Evolutionary conservation across 2,113 vertebrate genomes (phyloP).

Genomic region (Pagrus major): DNA sequence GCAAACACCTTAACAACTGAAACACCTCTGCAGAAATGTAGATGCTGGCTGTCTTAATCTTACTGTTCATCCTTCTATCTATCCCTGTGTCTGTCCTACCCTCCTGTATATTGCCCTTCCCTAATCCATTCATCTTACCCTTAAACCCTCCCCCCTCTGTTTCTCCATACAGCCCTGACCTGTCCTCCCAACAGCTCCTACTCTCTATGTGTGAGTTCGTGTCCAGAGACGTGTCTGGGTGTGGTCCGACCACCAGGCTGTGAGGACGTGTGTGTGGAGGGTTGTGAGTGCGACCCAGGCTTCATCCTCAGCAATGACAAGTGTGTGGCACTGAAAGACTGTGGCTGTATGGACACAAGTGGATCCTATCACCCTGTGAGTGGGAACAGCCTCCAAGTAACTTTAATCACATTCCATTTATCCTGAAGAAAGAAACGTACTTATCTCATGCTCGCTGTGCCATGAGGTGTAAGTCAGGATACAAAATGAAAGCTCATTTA

Average conservation of each 20-base stretch:
- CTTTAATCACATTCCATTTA: background rate
- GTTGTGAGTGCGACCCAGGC: slow-evolving; percentile 83
- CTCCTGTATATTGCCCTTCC: no score
- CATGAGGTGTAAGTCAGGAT: background rate
- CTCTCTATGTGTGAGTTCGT: slow-evolving; percentile 81
- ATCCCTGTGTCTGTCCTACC: background rate
- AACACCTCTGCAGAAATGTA: background rate
- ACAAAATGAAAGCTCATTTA: no score
- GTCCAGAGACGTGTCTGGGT: slow-evolving; percentile 83
- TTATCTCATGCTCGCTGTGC: background rate
- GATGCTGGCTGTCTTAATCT: no score
- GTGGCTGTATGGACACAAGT: slow-evolving; percentile 79
- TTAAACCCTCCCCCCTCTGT: background rate
- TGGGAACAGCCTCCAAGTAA: background rate
- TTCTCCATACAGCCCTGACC: slow-evolving; percentile 66
- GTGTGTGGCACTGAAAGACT: slow-evolving; percentile 82
- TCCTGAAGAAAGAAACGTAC: background rate
- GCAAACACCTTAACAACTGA: background rate
- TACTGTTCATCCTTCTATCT: background rate
- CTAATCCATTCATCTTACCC: background rate
- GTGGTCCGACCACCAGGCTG: slow-evolving; percentile 71
- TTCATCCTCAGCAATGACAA: slow-evolving; percentile 83
- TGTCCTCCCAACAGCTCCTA: slow-evolving; percentile 88
- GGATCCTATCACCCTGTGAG: slow-evolving; percentile 84
- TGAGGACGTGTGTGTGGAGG: slow-evolving; percentile 81